Conservation (phyloP, 2,888 invertebrate genomes). For the Rhimphoctona megacephalus region DNA sequence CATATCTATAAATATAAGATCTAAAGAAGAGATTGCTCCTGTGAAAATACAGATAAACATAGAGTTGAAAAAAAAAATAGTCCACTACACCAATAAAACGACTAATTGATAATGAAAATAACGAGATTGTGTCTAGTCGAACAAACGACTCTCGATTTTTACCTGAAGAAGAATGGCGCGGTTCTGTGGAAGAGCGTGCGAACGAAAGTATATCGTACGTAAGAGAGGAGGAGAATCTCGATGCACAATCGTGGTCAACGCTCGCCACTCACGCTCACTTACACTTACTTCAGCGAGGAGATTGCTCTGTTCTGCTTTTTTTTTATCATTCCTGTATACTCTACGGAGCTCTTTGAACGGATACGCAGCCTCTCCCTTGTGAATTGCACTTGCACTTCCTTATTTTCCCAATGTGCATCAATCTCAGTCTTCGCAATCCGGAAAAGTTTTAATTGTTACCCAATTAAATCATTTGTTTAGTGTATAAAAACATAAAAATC, state of each 20-base stretch:
- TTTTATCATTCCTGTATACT: constrained; percentile 11
- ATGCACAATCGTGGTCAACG: constrained; percentile 63
- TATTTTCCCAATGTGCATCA: constrained; percentile 26
- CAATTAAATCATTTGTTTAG: not conserved
- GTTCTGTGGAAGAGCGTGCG: constrained; percentile 65
- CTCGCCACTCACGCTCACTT: constrained; percentile 66
- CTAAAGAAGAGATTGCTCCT: constrained; percentile 1
- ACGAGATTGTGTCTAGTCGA: constrained; percentile 50
- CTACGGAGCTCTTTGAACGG: constrained; percentile 50
- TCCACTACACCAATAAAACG: constrained; percentile 10
- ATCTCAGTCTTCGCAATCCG: constrained; percentile 29
- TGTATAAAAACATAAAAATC: constrained; percentile 43
- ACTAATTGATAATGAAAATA: constrained; percentile 69
- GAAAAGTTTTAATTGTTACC: constrained; percentile 14
- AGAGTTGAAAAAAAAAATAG: constrained; percentile 15
- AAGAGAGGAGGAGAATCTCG: constrained; percentile 22
- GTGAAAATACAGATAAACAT: not conserved
- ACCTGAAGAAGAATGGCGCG: constrained; percentile 63
- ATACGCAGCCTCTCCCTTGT: constrained; percentile 61
- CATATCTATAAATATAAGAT: constrained; percentile 5
- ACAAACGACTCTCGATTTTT: constrained; percentile 53
- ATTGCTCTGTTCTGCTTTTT: constrained; percentile 52
- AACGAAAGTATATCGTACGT: constrained; percentile 65
- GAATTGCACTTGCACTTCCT: constrained; percentile 66
- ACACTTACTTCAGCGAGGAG: constrained; percentile 45